A percentile compares a stretch with the other conserved stretches of the same genome.
phyloP scores from a whole-genome alignment of 2,797 vertebrate genomes.

The Dryobates pubescens region DNA sequence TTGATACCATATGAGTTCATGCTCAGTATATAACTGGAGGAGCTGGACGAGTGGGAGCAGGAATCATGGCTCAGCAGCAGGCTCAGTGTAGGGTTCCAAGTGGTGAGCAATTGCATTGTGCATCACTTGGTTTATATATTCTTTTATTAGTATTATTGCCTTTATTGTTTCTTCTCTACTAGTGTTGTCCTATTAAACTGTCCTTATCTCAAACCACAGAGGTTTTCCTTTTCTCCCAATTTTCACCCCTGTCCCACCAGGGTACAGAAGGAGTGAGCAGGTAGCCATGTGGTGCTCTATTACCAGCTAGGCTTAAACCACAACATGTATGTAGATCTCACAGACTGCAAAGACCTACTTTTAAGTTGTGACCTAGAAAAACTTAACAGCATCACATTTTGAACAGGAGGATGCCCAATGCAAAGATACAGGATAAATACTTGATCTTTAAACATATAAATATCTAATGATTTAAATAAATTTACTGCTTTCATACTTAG shows the following conservation, averaged over 20 bases:
- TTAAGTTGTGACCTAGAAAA: slow-evolving; percentile 25
- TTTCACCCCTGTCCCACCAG: background rate
- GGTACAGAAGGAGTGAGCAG: no score
- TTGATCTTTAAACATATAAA: background rate
- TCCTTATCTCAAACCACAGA: background rate
- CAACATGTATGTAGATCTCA: background rate
- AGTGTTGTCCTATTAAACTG: background rate
- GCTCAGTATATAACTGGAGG: background rate
- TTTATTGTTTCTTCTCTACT: background rate
- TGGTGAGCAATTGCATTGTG: background rate
- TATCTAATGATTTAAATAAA: background rate
- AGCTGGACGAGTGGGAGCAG: background rate
- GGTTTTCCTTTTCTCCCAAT: background rate
- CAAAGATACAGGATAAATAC: slow-evolving; percentile 8
- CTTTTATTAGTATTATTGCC: background rate
- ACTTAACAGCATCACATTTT: background rate
- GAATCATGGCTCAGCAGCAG: background rate
- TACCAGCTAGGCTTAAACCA: background rate
- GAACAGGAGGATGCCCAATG: background rate
- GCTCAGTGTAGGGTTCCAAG: background rate
- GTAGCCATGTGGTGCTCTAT: background rate
- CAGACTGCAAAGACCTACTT: background rate
- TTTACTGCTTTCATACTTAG: background rate
- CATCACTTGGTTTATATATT: background rate
- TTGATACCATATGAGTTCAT: background rate